Conservation (phyloP, 2,797 vertebrate species). For the Chrysolophus pictus region DNA sequence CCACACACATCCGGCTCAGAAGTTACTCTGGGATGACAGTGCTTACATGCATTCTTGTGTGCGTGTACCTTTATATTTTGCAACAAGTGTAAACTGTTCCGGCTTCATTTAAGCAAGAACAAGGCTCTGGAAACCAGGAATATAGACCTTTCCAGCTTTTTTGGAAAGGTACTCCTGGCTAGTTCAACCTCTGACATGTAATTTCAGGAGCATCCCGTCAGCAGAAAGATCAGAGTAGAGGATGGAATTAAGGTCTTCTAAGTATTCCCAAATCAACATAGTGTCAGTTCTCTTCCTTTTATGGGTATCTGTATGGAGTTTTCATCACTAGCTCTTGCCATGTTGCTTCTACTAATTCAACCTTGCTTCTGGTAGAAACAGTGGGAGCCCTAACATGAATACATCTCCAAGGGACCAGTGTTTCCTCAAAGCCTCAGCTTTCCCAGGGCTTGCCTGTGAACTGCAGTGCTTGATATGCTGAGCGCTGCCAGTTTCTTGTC, state of each 20-base stretch:
- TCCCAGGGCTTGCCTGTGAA: background rate
- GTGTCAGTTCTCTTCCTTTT: background rate
- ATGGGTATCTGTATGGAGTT: background rate
- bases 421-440: background rate
- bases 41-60: background rate
- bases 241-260: background rate
- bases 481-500: background rate
- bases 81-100: background rate
- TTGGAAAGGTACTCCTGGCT: background rate
- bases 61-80: background rate
- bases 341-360: background rate
- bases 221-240: background rate
- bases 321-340: background rate
- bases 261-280: background rate
- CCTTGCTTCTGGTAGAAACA: background rate
- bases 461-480: background rate
- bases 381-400: background rate
- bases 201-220: background rate
- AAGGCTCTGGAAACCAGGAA: background rate
- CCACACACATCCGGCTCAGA: background rate
- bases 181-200: background rate
- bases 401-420: background rate
- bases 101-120: background rate
- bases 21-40: background rate
- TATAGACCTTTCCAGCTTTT: constrained; percentile 1